Evolutionary conservation across 2,888 invertebrate genomes (phyloP), one percentile per base, ranked within the genome.

Genomic region (Pristionchus maxplancki): DNA sequence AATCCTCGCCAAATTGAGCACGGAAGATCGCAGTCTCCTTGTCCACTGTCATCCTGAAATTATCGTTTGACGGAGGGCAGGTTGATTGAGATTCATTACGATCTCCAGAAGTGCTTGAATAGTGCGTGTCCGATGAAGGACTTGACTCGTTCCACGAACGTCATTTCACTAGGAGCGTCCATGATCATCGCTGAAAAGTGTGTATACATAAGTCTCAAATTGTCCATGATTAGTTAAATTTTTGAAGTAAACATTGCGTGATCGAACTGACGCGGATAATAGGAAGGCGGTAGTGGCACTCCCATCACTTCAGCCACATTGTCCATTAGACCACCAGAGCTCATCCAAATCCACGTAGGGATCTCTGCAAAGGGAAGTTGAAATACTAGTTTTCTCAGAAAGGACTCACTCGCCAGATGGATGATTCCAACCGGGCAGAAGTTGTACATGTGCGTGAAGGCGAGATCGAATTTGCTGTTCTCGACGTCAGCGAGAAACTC

Each of bases 391-490:
- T 31, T 67, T 11, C 15, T 31, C n/a, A n/a, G n/a, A n/a, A n/a
- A n/a, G n/a, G n/a, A 34, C 86, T 28, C 17, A 87, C 83, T 87
- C 24, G 86, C 50, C 28, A 40, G 11, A 20, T 89, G 89, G 44
- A 90, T 88, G 40, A 91, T 44, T 64, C 91, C 91, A 13, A 91
- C 90, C 28, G 89, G 81, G 81, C 91, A 91, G 31, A 88, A 74
- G 34, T 89, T 86, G 88, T 90, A 90, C 88, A 92, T 91, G 88
- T 93, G 92, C 0, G 93, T 89, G 84, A 93, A 92, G 44, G 92
- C 93, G 3, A 93, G 81, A 88, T 93, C 93, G 88, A 92, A 93
- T 85, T 93, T 91, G 58, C 90, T 91, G n/a, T 89, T 88, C 48
- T 90, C 89, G 62, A 93, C 86, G 89, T 90, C 90, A 6, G 34